Conservation (phyloP, 2,797 vertebrate genomes). For the Gymnopithys bicolor region DNA sequence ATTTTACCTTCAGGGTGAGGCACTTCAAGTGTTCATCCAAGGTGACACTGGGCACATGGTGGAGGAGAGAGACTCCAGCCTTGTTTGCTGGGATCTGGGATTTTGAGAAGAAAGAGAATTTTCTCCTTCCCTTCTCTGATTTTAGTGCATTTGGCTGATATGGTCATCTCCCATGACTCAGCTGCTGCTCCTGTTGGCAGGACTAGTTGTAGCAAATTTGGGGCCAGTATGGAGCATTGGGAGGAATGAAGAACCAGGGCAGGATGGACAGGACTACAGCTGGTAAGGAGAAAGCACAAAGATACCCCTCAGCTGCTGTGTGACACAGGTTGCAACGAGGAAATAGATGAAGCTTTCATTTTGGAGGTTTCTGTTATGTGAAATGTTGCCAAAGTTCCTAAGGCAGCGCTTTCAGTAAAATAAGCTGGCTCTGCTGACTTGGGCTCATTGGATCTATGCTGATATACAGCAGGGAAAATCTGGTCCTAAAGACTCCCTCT, state of each 20-base stretch:
- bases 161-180: conserved; percentile 51
- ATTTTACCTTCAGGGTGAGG: not conserved
- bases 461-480: not conserved
- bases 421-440: not conserved
- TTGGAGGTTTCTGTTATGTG: not conserved
- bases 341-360: not conserved
- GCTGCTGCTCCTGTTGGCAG: conserved; percentile 57
- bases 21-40: not conserved
- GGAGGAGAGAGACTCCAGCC: not conserved
- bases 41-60: not conserved
- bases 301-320: not conserved
- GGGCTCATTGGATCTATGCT: not conserved
- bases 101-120: not conserved
- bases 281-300: not conserved
- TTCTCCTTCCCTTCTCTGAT: not conserved
- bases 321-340: not conserved
- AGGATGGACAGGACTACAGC: not conserved
- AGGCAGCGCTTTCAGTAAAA: not conserved
- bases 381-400: conserved; percentile 12
- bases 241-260: not conserved
- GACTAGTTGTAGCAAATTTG: conserved; percentile 35
- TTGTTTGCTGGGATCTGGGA: not conserved
- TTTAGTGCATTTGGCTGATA: conserved; percentile 46
- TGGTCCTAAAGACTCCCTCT: not conserved
- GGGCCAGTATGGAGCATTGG: not conserved